These are phyloP conservation scores for Drosophila aldrichi DNA, from an alignment of 2,888 invertebrate genomes.

Conservation along the genomic window DNA sequence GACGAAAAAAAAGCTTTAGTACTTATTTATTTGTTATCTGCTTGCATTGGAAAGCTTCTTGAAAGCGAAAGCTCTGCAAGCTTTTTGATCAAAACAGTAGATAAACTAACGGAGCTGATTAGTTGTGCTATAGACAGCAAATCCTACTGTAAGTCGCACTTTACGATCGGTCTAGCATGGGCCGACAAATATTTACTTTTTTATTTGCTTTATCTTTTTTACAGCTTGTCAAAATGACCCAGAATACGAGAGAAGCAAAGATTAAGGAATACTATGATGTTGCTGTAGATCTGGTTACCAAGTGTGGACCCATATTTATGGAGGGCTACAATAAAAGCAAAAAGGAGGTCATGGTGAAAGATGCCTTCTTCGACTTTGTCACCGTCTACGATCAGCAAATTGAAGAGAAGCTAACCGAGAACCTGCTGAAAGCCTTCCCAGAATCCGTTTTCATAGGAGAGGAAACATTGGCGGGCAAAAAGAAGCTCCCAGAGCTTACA, in stretches of 20 bases:
- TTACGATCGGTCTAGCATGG: not conserved
- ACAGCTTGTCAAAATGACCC: conserved; percentile 47
- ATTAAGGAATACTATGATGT: conserved; percentile 75
- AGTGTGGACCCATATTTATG: conserved; percentile 78
- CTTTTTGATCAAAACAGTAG: conserved; percentile 9
- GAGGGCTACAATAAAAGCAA: conserved; percentile 80
- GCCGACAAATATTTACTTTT: not conserved
- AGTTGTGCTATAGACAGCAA: conserved; percentile 22
- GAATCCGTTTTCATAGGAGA: conserved; percentile 92
- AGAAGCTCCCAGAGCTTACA: conserved; percentile 86
- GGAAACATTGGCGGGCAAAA: conserved; percentile 86
- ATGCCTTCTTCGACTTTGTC: conserved; percentile 89
- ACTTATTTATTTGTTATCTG: conserved; percentile 7
- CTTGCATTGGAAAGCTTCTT: conserved; percentile 18
- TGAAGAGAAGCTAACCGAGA: conserved; percentile 89
- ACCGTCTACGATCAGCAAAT: conserved; percentile 92
- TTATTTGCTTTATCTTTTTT: conserved; percentile 6
- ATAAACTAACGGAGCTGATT: conserved; percentile 7
- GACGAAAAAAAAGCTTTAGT: conserved; percentile 25
- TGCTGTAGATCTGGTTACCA: conserved; percentile 72
- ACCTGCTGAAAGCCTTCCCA: conserved; percentile 87
- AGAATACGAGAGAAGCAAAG: conserved; percentile 69
- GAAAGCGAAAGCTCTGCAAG: conserved; percentile 16
- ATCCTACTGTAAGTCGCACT: conserved; percentile 13
- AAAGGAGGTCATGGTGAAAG: conserved; percentile 85